phyloP scores from a whole-genome alignment of 2,888 invertebrate genomes.

The Troides aeacus region DNA sequence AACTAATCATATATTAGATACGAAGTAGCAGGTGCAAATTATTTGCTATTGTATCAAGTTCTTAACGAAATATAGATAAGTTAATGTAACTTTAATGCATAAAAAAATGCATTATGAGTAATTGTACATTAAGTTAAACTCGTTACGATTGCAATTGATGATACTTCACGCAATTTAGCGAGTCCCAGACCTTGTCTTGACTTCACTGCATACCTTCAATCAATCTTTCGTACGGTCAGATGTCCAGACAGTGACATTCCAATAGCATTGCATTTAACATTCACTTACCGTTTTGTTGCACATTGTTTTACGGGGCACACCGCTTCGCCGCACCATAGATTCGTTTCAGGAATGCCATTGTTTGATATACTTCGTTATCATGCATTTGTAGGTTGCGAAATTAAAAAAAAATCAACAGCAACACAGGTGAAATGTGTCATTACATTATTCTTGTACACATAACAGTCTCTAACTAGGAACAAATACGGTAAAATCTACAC shows the following conservation, averaged over 20 bases:
- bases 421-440: no score
- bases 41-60: no score
- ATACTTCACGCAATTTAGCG: constrained; percentile 27
- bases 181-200: constrained; percentile 17
- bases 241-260: constrained; percentile 20
- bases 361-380: constrained; percentile 1
- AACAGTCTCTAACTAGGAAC: no score
- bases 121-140: not conserved
- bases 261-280: constrained; percentile 15
- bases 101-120: not conserved
- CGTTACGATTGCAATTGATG: constrained; percentile 17
- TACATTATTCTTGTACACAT: no score
- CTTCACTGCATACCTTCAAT: constrained; percentile 20
- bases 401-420: not conserved
- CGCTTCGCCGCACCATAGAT: constrained; percentile 20
- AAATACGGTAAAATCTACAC: no score
- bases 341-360: constrained; percentile 24
- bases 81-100: no score
- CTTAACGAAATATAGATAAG: no score
- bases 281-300: constrained; percentile 19
- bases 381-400: not conserved
- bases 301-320: constrained; percentile 15
- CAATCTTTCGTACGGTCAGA: constrained; percentile 15
- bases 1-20: no score
- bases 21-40: no score